A percentile compares a stretch with the other conserved stretches of the same genome.
Conservation (phyloP, 2,888 invertebrate species). For the Pomacea canaliculata region DNA sequence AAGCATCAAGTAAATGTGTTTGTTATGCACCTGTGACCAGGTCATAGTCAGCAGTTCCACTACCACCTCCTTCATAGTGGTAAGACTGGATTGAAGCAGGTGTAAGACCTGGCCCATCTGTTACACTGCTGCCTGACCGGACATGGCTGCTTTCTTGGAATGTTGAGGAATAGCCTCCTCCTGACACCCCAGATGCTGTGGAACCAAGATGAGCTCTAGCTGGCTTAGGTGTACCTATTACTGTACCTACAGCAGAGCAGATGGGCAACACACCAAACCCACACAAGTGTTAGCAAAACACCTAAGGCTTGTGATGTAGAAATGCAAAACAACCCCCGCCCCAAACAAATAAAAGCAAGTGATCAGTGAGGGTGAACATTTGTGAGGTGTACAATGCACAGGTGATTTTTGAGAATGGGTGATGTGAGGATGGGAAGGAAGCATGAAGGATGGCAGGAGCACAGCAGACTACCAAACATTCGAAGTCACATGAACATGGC, state of each 20-base stretch:
- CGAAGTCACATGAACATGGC: too few relatives aligned
- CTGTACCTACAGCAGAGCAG: slow-evolving; percentile 43
- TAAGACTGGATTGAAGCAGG: slow-evolving; percentile 34
- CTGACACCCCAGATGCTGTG: slow-evolving; percentile 39
- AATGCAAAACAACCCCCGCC: too few relatives aligned
- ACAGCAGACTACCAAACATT: too few relatives aligned
- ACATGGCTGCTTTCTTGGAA: slow-evolving; percentile 19
- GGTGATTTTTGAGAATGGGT: too few relatives aligned
- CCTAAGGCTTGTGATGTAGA: too few relatives aligned
- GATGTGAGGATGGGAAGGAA: too few relatives aligned
- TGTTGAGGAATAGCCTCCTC: slow-evolving; percentile 29
- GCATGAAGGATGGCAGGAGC: too few relatives aligned
- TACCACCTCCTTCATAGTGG: slow-evolving; percentile 35
- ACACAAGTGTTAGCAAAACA: background rate
- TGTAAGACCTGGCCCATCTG: slow-evolving; percentile 25
- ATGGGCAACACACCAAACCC: slow-evolving; percentile 1
- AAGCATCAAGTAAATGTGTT: too few relatives aligned
- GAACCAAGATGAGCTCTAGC: slow-evolving; percentile 48
- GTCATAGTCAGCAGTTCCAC: slow-evolving; percentile 38
- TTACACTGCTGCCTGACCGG: slow-evolving; percentile 20
- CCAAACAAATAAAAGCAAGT: too few relatives aligned
- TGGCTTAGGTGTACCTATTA: slow-evolving; percentile 57
- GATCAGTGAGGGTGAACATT: too few relatives aligned
- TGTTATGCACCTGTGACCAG: slow-evolving; percentile 31
- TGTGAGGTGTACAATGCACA: too few relatives aligned